Evolutionary conservation across 2,797 vertebrate species (phyloP).

Genomic region (Loriculus beryllinus): DNA sequence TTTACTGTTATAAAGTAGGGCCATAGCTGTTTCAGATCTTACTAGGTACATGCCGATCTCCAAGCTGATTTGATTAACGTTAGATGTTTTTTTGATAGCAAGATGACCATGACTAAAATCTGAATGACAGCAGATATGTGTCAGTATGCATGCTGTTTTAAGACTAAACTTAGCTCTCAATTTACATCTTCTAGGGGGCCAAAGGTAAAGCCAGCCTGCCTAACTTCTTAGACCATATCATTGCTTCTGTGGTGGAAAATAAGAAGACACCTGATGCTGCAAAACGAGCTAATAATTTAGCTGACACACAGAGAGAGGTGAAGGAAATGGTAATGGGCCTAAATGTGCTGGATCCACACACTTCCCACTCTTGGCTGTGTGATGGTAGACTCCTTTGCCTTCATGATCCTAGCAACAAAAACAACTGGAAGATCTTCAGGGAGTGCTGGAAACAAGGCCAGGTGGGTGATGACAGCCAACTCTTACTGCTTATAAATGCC

Average conservation of each 20-base stretch:
- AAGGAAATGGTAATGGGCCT: slow-evolving; percentile 92
- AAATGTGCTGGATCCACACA: slow-evolving; percentile 95
- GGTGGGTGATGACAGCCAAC: slow-evolving; percentile 73
- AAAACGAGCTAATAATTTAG: slow-evolving; percentile 81
- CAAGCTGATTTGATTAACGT: neutral
- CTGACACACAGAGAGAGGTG: slow-evolving; percentile 79
- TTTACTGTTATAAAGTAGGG: neutral
- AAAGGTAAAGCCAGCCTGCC: slow-evolving; percentile 95
- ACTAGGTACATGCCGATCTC: neutral
- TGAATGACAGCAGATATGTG: neutral
- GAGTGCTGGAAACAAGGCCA: slow-evolving; percentile 99
- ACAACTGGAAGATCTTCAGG: slow-evolving; percentile 99
- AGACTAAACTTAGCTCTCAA: neutral
- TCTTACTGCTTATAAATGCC: neutral
- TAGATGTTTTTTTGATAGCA: neutral
- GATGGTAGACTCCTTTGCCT: slow-evolving; percentile 97
- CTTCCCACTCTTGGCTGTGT: slow-evolving; percentile 98
- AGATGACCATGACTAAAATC: neutral
- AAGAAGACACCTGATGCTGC: slow-evolving; percentile 93
- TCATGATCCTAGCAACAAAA: slow-evolving; percentile 95
- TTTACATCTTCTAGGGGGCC: slow-evolving; percentile 80
- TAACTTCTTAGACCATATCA: slow-evolving; percentile 98
- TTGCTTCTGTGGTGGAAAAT: slow-evolving; percentile 98
- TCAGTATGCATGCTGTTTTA: neutral
- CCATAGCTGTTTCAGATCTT: neutral